phyloP scores from a whole-genome alignment of 1,140 invertebrate species.

The Prorops nasuta region DNA sequence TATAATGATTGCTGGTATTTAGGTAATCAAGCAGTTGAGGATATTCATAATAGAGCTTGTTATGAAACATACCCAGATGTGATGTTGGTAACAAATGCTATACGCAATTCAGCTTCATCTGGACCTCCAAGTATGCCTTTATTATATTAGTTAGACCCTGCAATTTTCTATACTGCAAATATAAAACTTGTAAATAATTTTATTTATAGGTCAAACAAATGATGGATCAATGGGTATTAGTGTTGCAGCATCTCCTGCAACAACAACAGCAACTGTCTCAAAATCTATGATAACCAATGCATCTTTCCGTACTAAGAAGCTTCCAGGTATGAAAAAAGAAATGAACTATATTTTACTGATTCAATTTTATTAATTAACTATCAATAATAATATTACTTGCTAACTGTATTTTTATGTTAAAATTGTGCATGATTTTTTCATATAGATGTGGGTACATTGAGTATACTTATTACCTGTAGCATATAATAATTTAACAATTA shows the following conservation, averaged over 20 bases:
- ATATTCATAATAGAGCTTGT: constrained; percentile 80
- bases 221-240: constrained; percentile 80
- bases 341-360: constrained; percentile 1
- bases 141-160: constrained; percentile 7
- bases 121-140: constrained; percentile 62
- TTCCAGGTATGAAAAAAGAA: constrained; percentile 86
- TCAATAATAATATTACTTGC: too few relatives aligned
- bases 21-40: constrained; percentile 76
- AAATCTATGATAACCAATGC: constrained; percentile 97
- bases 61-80: constrained; percentile 88
- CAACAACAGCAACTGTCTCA: constrained; percentile 76
- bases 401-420: too few relatives aligned
- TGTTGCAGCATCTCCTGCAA: constrained; percentile 74
- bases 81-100: constrained; percentile 84
- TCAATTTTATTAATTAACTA: too few relatives aligned
- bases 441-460: too few relatives aligned
- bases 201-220: constrained; percentile 65
- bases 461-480: not conserved
- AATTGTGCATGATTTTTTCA: too few relatives aligned
- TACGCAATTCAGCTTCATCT: constrained; percentile 79
- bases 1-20: constrained; percentile 74
- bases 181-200: too few relatives aligned
- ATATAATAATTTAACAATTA: too few relatives aligned
- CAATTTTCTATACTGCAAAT: too few relatives aligned
- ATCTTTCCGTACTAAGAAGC: constrained; percentile 92